phyloP scores from a whole-genome alignment of 2,113 vertebrate species.

The Ictalurus furcatus region DNA sequence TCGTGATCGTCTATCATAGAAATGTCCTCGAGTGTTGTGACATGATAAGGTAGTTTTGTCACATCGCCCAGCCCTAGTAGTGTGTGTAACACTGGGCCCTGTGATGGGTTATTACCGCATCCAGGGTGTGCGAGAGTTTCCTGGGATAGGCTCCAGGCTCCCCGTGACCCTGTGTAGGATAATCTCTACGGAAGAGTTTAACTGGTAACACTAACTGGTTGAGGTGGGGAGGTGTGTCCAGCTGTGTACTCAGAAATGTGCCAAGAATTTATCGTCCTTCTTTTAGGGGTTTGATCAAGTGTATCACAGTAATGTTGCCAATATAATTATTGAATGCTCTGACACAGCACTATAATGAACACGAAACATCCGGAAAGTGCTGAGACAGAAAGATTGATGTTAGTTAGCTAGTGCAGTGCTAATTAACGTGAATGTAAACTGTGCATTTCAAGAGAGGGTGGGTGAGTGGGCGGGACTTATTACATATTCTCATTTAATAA shows the following conservation, averaged over 20 bases:
- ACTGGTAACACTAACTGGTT: neutral
- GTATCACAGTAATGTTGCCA: neutral
- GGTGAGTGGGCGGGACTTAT: neutral
- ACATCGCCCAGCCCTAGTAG: too few species aligned
- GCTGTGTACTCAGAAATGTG: neutral
- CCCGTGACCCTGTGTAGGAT: too few species aligned
- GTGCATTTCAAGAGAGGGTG: neutral
- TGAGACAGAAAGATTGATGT: neutral
- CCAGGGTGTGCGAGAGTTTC: too few species aligned
- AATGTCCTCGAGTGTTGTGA: too few species aligned
- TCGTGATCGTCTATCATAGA: too few species aligned
- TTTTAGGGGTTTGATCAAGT: neutral
- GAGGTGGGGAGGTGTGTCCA: neutral
- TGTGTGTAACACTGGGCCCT: too few species aligned
- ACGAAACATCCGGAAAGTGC: neutral
- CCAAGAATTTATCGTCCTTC: neutral
- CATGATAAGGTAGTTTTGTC: too few species aligned
- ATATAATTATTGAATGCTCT: neutral
- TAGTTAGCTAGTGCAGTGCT: neutral
- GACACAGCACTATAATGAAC: neutral
- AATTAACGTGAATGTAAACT: neutral
- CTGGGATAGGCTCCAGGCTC: too few species aligned
- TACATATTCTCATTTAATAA: neutral
- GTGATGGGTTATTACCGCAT: too few species aligned
- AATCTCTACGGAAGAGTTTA: neutral